Evolutionary conservation across 1,140 invertebrate species (phyloP).

Genomic region (Atta texana): DNA sequence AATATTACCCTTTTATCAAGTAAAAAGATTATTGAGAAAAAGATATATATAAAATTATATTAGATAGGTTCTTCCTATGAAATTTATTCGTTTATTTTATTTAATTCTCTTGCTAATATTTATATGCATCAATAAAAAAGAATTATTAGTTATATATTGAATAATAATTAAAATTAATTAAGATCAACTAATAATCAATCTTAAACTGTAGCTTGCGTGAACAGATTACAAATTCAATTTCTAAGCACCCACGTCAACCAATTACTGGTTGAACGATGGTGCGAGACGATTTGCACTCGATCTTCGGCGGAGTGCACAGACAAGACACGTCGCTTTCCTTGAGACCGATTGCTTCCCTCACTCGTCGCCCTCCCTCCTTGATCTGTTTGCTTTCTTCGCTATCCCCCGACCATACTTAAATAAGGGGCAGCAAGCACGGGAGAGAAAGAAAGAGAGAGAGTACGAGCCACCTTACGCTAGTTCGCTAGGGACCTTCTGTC

Average conservation of each 20-base stretch:
- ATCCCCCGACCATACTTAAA: constrained; percentile 48
- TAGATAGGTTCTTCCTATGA: background rate
- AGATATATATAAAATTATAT: background rate
- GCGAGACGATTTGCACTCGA: constrained; percentile 33
- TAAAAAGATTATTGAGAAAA: background rate
- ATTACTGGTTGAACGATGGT: constrained; percentile 31
- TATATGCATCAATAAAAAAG: background rate
- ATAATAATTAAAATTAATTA: constrained; percentile 3
- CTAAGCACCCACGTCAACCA: constrained; percentile 26
- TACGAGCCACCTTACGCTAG: constrained; percentile 47
- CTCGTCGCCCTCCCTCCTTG: constrained; percentile 22
- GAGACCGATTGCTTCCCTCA: constrained; percentile 31
- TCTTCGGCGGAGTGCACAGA: constrained; percentile 28
- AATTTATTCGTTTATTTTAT: background rate
- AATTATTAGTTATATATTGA: background rate
- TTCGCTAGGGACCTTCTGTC: constrained; percentile 39
- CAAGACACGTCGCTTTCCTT: constrained; percentile 20
- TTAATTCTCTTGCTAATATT: background rate
- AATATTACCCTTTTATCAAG: background rate
- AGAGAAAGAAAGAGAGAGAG: constrained; percentile 34
- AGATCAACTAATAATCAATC: background rate
- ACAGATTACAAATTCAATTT: constrained; percentile 8
- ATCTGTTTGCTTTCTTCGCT: constrained; percentile 47
- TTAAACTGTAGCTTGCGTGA: constrained; percentile 15
- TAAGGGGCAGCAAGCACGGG: constrained; percentile 21